Evolutionary conservation across 2,113 vertebrate species (phyloP), one percentile per base, ranked within the genome.

Genomic region (Salvelinus sp.): DNA sequence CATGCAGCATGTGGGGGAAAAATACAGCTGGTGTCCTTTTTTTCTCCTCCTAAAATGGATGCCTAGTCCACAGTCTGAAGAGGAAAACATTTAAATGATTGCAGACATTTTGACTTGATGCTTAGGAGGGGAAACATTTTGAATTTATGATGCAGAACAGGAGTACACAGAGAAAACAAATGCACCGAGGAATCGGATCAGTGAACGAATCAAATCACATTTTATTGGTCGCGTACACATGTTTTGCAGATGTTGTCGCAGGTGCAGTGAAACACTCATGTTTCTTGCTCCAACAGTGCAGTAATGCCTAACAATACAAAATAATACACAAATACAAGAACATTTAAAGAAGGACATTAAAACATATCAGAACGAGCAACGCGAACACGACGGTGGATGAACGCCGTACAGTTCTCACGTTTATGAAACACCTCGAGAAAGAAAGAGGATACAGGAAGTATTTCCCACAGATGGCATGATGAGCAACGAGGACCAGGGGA

Each of bases 1-100:
- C 80, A 77, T 76, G 82, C 73, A 83, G 73, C 83, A 69, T 54
- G 82, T 84, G 81, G 28, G 28, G 4, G 85, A 89, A 89, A 76
- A 88, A 76, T 48, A 87, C 81, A 22, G 83, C 77, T 54, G 75
- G 58, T 71, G 79, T 76, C 63, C 75, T 47, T 62, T 27, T 78
- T 72, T 70, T 38, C 33, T 16, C 72, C 60, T 63, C 58, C 33
- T 64, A 69, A 85, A 80, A 79, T 80, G 23, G 70, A 79, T 0
- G 33, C 80, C 22, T 71, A 38, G 28, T 14, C 64, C 10, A 13
- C 63, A 23, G 63, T 67, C 16, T 14, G 16, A 30, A 30, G 64
- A 2, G 25, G 5, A 67, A 16, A 30, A 13, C 12, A 6, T 18
- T 5, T 3, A 67, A 20, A 44, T 76, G 28, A 9, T 78, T 58